Percentiles rank a stretch among this genome's conserved stretches.
phyloP scores from a whole-genome alignment of 2,888 invertebrate genomes.

The Leucophora obtusa region DNA sequence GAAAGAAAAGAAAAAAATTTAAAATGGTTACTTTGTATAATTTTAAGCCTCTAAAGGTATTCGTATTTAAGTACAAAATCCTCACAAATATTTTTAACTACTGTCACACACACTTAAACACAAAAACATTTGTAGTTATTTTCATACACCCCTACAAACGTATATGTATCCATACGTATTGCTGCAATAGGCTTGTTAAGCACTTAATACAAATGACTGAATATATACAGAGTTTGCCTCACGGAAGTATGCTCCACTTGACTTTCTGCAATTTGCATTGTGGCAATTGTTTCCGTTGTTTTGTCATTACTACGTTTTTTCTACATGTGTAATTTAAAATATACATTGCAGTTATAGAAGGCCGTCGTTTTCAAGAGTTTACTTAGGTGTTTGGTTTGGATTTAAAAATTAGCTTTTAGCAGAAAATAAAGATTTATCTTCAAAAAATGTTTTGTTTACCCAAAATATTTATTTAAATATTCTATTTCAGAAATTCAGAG shows the following conservation, averaged over 20 bases:
- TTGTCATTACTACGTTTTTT: conserved; percentile 4
- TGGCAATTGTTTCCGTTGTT: conserved; percentile 44
- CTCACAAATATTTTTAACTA: not conserved
- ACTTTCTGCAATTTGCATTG: conserved; percentile 42
- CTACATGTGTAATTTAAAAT: not conserved
- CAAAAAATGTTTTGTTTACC: no score
- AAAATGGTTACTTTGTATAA: not conserved
- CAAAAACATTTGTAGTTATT: not conserved
- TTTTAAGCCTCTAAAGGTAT: not conserved
- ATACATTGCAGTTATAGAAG: not conserved
- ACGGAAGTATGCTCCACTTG: conserved; percentile 29
- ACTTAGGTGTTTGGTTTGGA: not conserved
- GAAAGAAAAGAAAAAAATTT: no score
- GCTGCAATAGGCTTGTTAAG: conserved; percentile 24
- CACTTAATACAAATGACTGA: conserved; percentile 44
- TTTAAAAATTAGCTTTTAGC: no score
- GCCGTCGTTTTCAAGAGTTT: not conserved
- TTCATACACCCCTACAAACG: not conserved
- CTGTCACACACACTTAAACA: not conserved
- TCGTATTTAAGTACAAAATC: not conserved
- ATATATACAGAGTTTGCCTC: conserved; percentile 12
- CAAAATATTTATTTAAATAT: no score
- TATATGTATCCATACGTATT: not conserved
- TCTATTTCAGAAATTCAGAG: no score
- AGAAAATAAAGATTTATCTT: no score